Base-by-base conservation (phyloP, 2,888 invertebrate genomes). In the Drosophila macrospina region DNA sequence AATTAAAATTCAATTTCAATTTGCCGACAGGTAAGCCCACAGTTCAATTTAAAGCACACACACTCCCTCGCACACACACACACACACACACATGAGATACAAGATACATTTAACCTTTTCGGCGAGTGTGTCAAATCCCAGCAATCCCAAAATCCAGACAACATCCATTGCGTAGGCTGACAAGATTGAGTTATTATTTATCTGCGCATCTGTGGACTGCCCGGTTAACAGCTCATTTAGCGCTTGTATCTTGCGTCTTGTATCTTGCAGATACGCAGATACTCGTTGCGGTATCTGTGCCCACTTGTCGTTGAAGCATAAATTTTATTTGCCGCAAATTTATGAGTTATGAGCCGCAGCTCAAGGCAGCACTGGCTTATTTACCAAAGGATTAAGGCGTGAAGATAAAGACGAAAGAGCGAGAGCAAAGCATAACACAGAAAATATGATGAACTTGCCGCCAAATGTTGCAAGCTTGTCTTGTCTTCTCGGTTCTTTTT, bases 1-100 rank as follows among this genome's bases (percentile, higher is more conserved):
- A 84, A 84, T 88, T 88, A 76, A 86, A 84, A 78, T 85, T 83
- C 83, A 83, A 83, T 87, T 85, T 82, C 86, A 79, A 80, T 85
- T 85, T 80, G 72, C 65, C 55, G 60, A 63, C 74, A 78, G 78
- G 65, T 69, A 56, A 44, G 16, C 52, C 13, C 11, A 24, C 34
- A 47, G 16, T 34, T 24, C 71, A 42, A 39, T 56, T 36, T n/a
- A 28, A 67, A 32, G 10, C 32, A 32, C 26, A 57, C 24, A n/a
- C n/a, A n/a, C n/a, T n/a, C n/a, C n/a, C n/a, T n/a, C n/a, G 10
- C 32, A 32, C 26, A 57, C n/a, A 26, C 7, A 26, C 5, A 26
- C 26, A 26, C 26, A 26, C 4, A 26, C 26, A 32, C 26, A 54
- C 15, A 50, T 6, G 36, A 55, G 24, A 32, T 15, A 26, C 44